Evolutionary conservation across 2,113 vertebrate species (phyloP), one percentile per base, ranked within the genome.

Genomic region (Rhizomys pruinosus): DNA sequence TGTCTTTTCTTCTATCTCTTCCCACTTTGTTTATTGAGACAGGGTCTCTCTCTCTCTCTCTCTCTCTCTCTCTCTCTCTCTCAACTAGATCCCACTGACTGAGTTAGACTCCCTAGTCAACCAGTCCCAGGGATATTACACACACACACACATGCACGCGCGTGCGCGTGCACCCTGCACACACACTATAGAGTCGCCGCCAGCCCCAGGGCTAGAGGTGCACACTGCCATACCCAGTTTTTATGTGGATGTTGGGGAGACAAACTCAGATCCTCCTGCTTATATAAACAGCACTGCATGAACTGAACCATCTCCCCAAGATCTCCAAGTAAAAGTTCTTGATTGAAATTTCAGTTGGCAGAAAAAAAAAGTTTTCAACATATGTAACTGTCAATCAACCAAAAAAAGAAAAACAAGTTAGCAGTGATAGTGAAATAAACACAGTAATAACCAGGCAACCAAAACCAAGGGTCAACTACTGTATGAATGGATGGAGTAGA

Each of bases 341-440:
- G 0, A 23, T 19, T 82, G 55, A 87, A 92, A 87, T 66, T 77
- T 44, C 55, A 39, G 20, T 22, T 25, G 44, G 71, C 69, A 64
- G n/a, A 66, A 20, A 93, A 20, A 93, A 93, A 59, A 82, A 32
- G 22, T 29, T 91, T 88, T 29, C 42, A 69, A 76, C 42, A 72
- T 29, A 72, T 52, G 22, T 63, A 92, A 89, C 59, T 89, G 42
- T 63, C 87, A 63, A 87, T 34, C 74, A 69, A 23, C 42, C 79
- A 76, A 4, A 89, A 42, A 71, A 92, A 61, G 22, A 4, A 74
- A 80, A 84, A 57, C 55, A 87, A 16, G 32, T 27, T 66, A 66
- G 20, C 2, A 22, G 39, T 19, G 76, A 25, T 25, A 69, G 34
- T 25, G 32, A 89, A 89, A 91, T 25, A 76, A 22, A n/a, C 69